phyloP scores from a whole-genome alignment of 2,797 vertebrate genomes.

The Acomys russatus region DNA sequence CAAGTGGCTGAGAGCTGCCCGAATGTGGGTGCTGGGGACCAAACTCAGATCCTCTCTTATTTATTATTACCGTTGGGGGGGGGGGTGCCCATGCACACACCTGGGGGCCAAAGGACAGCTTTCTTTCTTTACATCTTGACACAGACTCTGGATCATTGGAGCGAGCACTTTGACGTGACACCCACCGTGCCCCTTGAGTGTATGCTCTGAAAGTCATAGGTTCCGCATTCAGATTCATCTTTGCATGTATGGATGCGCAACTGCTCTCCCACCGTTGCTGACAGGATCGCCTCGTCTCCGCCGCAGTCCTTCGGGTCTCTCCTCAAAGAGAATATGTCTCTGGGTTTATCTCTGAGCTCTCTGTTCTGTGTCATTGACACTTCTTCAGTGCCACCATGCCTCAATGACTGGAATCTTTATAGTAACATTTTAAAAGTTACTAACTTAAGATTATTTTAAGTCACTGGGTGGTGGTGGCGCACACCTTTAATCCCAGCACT shows the following conservation, averaged over 20 bases:
- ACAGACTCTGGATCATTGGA: not conserved
- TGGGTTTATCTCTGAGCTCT: not conserved
- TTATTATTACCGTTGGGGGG: too few species aligned
- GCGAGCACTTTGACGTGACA: too few species aligned
- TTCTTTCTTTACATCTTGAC: not conserved
- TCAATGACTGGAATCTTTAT: not conserved
- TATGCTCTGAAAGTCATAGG: not conserved
- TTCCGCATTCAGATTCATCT: not conserved
- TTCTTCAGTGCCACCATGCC: not conserved
- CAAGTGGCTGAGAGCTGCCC: not conserved
- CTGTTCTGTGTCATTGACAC: not conserved
- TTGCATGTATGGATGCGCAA: not conserved
- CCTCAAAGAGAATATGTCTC: not conserved
- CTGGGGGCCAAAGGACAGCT: not conserved
- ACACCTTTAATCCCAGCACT: too few species aligned
- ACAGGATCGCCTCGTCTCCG: too few species aligned
- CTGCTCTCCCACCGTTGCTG: too few species aligned
- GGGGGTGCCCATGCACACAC: rapidly evolving
- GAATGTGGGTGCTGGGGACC: not conserved
- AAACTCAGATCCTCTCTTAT: not conserved
- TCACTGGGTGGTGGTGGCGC: too few species aligned
- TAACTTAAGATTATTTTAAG: not conserved
- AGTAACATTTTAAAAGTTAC: not conserved
- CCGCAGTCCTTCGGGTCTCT: not conserved
- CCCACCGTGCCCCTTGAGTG: not conserved